phyloP scores from a whole-genome alignment of 2,113 vertebrate species.

The Ailuropoda melanoleuca region DNA sequence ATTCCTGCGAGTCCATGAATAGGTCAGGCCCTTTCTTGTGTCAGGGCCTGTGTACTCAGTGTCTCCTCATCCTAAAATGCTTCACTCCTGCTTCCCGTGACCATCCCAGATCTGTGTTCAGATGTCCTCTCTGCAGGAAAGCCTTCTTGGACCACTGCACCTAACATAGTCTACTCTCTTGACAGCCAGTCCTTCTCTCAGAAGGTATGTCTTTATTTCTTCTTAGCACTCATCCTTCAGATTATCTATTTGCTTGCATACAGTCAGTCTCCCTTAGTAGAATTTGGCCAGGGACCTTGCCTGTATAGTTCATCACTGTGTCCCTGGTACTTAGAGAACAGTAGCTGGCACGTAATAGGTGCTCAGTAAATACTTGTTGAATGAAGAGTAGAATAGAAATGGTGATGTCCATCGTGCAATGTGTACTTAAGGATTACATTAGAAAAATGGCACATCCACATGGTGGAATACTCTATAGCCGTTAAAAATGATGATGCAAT shows the following conservation, averaged over 20 bases:
- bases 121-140: background rate
- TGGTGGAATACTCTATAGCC: background rate
- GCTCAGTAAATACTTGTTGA: constrained; percentile 19
- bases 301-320: background rate
- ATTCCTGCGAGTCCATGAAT: background rate
- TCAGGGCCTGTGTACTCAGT: background rate
- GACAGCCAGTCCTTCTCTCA: background rate
- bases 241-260: background rate
- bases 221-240: background rate
- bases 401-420: background rate
- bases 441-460: background rate
- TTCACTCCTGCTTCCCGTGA: background rate
- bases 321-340: background rate
- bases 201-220: background rate
- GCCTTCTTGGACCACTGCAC: background rate
- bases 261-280: background rate
- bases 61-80: background rate
- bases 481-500: background rate
- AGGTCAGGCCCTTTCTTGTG: background rate
- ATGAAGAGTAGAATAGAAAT: background rate
- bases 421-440: background rate
- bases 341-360: background rate
- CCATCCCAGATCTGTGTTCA: background rate
- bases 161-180: background rate
- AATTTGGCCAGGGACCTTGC: background rate